Conservation (phyloP, 2,113 vertebrate genomes). For the Plecotus auritus region DNA sequence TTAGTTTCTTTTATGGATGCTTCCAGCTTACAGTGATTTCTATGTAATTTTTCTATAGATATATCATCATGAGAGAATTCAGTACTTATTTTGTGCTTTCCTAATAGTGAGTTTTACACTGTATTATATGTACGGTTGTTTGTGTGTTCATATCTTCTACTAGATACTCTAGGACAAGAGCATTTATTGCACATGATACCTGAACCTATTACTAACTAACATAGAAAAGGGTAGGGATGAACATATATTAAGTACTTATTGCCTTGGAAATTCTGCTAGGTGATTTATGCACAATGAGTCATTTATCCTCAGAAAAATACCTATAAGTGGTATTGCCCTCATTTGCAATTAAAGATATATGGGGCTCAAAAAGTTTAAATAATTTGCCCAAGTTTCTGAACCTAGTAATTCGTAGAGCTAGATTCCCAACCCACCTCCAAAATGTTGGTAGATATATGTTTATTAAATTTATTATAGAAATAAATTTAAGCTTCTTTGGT, state of each 20-base stretch:
- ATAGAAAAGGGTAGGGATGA: neutral
- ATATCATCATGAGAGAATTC: neutral
- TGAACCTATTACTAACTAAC: neutral
- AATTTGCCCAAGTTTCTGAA: neutral
- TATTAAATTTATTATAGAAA: neutral
- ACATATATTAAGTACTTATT: neutral
- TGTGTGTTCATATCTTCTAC: neutral
- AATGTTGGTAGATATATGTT: neutral
- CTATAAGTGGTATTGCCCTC: neutral
- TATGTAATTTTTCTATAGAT: neutral
- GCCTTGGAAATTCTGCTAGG: neutral
- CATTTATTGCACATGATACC: neutral
- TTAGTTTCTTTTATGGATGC: neutral
- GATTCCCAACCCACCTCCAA: neutral
- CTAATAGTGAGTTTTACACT: neutral
- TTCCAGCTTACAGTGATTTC: neutral
- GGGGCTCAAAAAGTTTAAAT: neutral
- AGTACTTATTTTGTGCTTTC: neutral
- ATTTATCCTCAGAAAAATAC: neutral
- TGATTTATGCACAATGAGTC: neutral
- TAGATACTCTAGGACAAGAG: neutral
- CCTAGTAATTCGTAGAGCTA: neutral
- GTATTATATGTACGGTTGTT: neutral
- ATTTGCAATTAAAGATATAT: neutral
- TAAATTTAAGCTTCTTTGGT: neutral